phyloP scores from a whole-genome alignment of 1,140 invertebrate species.

The Hyposmocoma kahamanoa region DNA sequence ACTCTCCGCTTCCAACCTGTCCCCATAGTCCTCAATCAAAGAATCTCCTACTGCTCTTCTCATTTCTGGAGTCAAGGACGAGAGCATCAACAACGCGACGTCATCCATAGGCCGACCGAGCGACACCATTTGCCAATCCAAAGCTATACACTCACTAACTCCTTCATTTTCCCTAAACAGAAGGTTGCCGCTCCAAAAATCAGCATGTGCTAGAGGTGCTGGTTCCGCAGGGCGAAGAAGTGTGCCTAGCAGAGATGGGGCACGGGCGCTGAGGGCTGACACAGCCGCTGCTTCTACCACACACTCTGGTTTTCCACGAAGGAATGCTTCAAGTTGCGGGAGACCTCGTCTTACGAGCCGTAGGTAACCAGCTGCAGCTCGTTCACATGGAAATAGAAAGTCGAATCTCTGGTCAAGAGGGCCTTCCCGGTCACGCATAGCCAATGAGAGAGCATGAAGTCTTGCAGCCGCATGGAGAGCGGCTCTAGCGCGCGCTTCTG shows the following conservation, averaged over 20 bases:
- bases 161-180: conserved; percentile 77
- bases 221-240: conserved; percentile 81
- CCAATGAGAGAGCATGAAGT: conserved; percentile 81
- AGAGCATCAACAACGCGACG: conserved; percentile 84
- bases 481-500: conserved; percentile 75
- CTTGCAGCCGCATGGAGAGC: conserved; percentile 81
- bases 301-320: conserved; percentile 77
- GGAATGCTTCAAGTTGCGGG: conserved; percentile 81
- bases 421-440: conserved; percentile 78
- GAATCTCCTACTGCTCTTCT: conserved; percentile 76
- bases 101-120: conserved; percentile 82
- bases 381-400: conserved; percentile 84
- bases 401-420: conserved; percentile 79
- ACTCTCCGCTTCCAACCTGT: conserved; percentile 74
- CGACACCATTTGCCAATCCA: conserved; percentile 91
- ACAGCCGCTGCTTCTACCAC: conserved; percentile 54
- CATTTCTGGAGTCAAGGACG: conserved; percentile 81
- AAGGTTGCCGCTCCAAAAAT: conserved; percentile 89
- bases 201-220: conserved; percentile 83
- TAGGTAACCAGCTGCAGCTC: conserved; percentile 85
- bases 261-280: conserved; percentile 47
- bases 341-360: conserved; percentile 83
- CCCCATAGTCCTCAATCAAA: conserved; percentile 82
- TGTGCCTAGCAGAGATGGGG: conserved; percentile 68
- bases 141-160: conserved; percentile 76